A percentile compares a stretch with the other conserved stretches of the same genome.
These are phyloP conservation scores for Vollenhovia emeryi DNA, from an alignment of 1,140 invertebrate genomes.

Conservation along the genomic window DNA sequence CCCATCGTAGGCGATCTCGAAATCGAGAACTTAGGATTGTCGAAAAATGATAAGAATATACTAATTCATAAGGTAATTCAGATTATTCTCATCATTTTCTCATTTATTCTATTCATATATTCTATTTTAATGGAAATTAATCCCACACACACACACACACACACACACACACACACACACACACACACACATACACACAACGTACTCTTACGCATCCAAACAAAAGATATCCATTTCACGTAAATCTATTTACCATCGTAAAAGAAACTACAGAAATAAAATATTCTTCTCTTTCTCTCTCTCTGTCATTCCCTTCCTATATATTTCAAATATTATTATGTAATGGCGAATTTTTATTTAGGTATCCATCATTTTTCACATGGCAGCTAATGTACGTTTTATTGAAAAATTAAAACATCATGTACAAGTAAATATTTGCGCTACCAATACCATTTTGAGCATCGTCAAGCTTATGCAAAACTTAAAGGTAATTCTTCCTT, in stretches of 20 bases:
- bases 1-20: constrained; percentile 88
- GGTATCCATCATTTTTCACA: constrained; percentile 88
- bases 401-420: constrained; percentile 88
- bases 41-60: constrained; percentile 86
- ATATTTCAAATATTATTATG: neutral
- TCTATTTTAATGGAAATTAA: no score
- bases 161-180: no score
- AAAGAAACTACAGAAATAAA: no score
- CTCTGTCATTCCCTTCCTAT: no score
- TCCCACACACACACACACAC: no score
- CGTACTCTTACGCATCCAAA: no score
- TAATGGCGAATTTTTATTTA: constrained; percentile 38
- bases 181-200: no score
- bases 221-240: no score
- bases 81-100: no score
- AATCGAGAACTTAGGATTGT: constrained; percentile 87
- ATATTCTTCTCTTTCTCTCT: no score
- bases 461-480: constrained; percentile 81
- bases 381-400: constrained; percentile 89
- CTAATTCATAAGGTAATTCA: constrained; percentile 81
- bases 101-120: no score
- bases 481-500: constrained; percentile 73
- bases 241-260: no score
- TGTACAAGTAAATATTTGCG: constrained; percentile 87
- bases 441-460: constrained; percentile 84